Evolutionary conservation across 2,113 vertebrate genomes (phyloP).

Genomic region (Spea bombifrons): DNA sequence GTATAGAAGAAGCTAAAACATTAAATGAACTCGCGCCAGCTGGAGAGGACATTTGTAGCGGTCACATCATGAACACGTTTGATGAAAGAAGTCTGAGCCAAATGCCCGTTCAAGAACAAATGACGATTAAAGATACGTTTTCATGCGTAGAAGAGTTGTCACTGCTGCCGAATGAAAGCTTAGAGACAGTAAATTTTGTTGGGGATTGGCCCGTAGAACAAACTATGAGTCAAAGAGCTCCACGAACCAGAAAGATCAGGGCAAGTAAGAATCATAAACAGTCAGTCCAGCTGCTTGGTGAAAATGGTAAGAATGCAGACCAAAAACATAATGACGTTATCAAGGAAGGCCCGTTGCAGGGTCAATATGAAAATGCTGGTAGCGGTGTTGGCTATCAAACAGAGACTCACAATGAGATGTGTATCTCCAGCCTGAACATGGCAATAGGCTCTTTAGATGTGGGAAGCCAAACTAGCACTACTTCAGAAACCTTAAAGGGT

Average conservation of each 20-base stretch:
- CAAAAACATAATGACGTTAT: neutral
- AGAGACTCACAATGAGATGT: neutral
- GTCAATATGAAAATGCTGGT: neutral
- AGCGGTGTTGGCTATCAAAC: neutral
- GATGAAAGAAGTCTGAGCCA: neutral
- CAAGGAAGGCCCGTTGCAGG: slow-evolving; percentile 3
- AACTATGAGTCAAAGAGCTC: slow-evolving; percentile 74
- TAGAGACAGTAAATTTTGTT: slow-evolving; percentile 70
- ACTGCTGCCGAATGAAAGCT: neutral
- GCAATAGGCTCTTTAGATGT: slow-evolving; percentile 52
- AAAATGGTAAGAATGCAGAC: slow-evolving; percentile 41
- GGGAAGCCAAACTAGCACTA: slow-evolving; percentile 52
- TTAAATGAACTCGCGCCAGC: neutral
- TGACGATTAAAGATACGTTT: slow-evolving; percentile 47
- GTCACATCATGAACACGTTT: neutral
- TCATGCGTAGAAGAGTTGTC: slow-evolving; percentile 44
- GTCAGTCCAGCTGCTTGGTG: slow-evolving; percentile 14
- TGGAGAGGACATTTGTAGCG: neutral
- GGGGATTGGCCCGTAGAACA: slow-evolving; percentile 88
- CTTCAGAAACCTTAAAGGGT: slow-evolving; percentile 57
- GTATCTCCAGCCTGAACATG: slow-evolving; percentile 42
- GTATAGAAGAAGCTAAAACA: neutral
- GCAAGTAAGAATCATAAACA: slow-evolving; percentile 53
- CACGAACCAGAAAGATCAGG: slow-evolving; percentile 61
- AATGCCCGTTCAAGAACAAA: neutral